Evolutionary conservation across 2,797 vertebrate species (phyloP), one percentile per base, ranked within the genome.

Genomic region (Helicolenus hilgendorfi): DNA sequence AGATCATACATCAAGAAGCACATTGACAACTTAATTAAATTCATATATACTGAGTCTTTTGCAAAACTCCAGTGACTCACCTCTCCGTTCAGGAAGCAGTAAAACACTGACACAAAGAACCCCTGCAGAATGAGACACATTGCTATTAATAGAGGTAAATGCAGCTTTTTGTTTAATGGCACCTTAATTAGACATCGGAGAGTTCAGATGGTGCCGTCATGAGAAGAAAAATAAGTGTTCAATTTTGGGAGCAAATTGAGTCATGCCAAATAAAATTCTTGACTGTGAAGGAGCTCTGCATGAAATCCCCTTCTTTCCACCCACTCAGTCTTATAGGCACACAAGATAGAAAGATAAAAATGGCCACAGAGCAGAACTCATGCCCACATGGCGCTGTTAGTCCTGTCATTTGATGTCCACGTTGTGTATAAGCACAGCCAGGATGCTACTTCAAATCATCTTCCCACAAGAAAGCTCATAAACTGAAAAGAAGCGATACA

Each of bases 41-140:
- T 41, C 26, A 89, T 80, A 74, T 85, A 84, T 41, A 69, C 31
- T 4, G 71, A 78, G 24, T 45, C 15, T 85, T 83, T 65, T 59
- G 4, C 33, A 58, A 69, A 86, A 58, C 58, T 53, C 24, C 45
- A 76, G 77, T 79, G 86, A 97, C 98, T 94, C 95, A 99, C 99
- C 99, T 99, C 99, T 67, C 99, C 98, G 29, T 99, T 99, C 88
- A 99, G 97, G 96, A 99, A 99, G 96, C 99, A 99, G 96, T 99
- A 99, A 97, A 99, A 99, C 74, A 99, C 98, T 2, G 99, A 99
- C 81, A 99, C 99, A 86, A 99, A 99, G 96, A 99, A 99, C 15
- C 99, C 99, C 96, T 96, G 94, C 38, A 87, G 91, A 88, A 85
- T 2, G 55, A 86, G 14, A 83, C 56, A 88, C 71, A 89, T 72